Base-by-base conservation (phyloP, 2,113 vertebrate species). In the Nesogale talazaci region DNA sequence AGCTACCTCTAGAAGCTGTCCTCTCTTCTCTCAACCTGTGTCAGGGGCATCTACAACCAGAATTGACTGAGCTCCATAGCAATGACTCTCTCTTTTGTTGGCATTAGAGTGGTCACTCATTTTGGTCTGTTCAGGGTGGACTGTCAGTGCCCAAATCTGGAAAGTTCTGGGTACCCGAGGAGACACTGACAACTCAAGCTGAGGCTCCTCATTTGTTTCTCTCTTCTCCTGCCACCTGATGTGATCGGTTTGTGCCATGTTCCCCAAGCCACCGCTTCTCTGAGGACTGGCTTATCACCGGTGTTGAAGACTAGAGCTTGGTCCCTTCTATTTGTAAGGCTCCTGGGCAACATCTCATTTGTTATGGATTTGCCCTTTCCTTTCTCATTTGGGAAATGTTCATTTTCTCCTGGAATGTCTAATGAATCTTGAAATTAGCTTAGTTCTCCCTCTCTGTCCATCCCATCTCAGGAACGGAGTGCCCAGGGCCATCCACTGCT, bases 211-310 rank as follows among this genome's bases (percentile, higher is more conserved):
- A 88, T 65, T 86, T 5, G 85, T 93, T 95, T 94, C 86, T 94
- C 63, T 89, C 87, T 94, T 93, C 89, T 85, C 84, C 90, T 83
- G 67, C 20, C 70, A 75, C 87, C 83, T 94, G 94, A 83, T 85
- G 80, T 94, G 94, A 83, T 84, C 76, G 91, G 94, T 89, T 96
- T 96, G 77, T 91, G 83, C n/a, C 9, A 72, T 88, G 86, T 85
- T 94, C 93, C 63, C 81, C 91, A 78, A 92, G 96, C 85, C 93
- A 94, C 81, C 79, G 95, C 94, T 94, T 96, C 42, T 38, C 83
- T 89, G 96, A 95, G 89, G 80, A 96, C 94, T 94, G 95, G 93
- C 88, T 90, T 65, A 91, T 92, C 94, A 92, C 89, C 90, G 95
- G 88, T 84, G 42, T 40, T 85, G 94, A 96, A 96, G 86, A 92